These are phyloP conservation scores for Platynereis dumerilii DNA, from an alignment of 2,888 invertebrate species.

Conservation along the genomic window DNA sequence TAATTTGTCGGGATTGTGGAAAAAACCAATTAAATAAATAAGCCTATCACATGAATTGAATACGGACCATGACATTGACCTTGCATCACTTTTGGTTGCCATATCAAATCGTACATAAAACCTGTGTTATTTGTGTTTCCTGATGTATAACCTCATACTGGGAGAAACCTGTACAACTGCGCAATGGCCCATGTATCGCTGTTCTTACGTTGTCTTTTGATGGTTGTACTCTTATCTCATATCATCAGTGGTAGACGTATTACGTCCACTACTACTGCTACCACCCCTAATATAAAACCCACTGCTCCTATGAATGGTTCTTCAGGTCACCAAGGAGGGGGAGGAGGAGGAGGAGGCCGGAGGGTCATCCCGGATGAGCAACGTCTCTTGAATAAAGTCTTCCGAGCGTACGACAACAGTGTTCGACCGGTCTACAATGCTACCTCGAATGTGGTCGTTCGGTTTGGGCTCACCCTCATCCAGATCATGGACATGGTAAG, in stretches of 20 bases:
- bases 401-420: slow-evolving; percentile 66
- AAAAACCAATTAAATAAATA: too few relatives aligned
- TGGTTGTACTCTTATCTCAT: too few relatives aligned
- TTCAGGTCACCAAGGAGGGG: neutral
- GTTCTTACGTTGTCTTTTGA: too few relatives aligned
- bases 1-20: too few relatives aligned
- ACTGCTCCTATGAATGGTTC: slow-evolving; percentile 6
- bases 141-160: too few relatives aligned
- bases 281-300: neutral
- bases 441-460: slow-evolving; percentile 64
- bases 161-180: too few relatives aligned
- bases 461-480: slow-evolving; percentile 67
- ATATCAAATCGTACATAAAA: too few relatives aligned
- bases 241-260: neutral
- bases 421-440: slow-evolving; percentile 67
- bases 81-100: too few relatives aligned
- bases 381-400: slow-evolving; percentile 63
- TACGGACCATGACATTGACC: too few relatives aligned
- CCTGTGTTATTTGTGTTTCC: too few relatives aligned
- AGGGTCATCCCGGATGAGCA: slow-evolving; percentile 62
- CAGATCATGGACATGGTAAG: slow-evolving; percentile 69
- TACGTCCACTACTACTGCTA: slow-evolving; percentile 7
- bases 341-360: neutral
- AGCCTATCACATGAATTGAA: too few relatives aligned
- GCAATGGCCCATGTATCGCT: too few relatives aligned